Evolutionary conservation across 2,113 vertebrate species (phyloP).

Genomic region (Xiphophorus couchianus): DNA sequence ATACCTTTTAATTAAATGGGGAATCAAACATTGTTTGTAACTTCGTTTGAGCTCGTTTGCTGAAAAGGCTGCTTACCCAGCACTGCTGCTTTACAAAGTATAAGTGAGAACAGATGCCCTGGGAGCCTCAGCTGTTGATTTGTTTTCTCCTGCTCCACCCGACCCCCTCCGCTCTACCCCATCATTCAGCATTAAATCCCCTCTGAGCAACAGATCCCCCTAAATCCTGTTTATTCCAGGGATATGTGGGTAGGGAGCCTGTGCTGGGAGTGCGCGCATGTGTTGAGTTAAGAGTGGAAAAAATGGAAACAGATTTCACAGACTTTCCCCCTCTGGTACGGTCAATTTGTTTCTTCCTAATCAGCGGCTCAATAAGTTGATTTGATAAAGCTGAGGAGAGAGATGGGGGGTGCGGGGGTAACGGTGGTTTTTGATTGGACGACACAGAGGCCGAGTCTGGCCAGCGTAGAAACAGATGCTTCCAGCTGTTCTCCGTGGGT

Average conservation of each 20-base stretch:
- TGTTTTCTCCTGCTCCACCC: slow-evolving; percentile 28
- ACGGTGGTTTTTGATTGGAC: slow-evolving; percentile 48
- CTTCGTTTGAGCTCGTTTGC: slow-evolving; percentile 2
- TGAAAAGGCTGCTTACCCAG: slow-evolving; percentile 34
- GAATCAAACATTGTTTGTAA: background rate
- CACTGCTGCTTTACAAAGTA: slow-evolving; percentile 29
- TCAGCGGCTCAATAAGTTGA: slow-evolving; percentile 33
- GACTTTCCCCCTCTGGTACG: slow-evolving; percentile 17
- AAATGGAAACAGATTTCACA: slow-evolving; percentile 31
- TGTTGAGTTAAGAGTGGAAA: slow-evolving; percentile 28
- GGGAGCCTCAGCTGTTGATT: slow-evolving; percentile 68
- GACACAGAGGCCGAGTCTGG: slow-evolving; percentile 6
- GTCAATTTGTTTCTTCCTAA: background rate
- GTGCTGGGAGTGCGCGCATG: slow-evolving; percentile 12
- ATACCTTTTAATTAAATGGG: background rate
- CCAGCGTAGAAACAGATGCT: slow-evolving; percentile 74
- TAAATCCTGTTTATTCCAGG: slow-evolving; percentile 64
- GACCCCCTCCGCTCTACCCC: slow-evolving; percentile 4
- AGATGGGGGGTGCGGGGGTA: background rate
- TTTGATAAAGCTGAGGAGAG: slow-evolving; percentile 40
- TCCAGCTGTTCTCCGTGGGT: slow-evolving; percentile 69
- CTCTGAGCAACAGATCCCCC: slow-evolving; percentile 63
- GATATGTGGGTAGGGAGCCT: slow-evolving; percentile 11
- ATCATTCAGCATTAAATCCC: slow-evolving; percentile 65
- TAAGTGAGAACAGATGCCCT: slow-evolving; percentile 66